Conservation (phyloP, 2,888 invertebrate genomes). For the Diplazon laetatorius region DNA sequence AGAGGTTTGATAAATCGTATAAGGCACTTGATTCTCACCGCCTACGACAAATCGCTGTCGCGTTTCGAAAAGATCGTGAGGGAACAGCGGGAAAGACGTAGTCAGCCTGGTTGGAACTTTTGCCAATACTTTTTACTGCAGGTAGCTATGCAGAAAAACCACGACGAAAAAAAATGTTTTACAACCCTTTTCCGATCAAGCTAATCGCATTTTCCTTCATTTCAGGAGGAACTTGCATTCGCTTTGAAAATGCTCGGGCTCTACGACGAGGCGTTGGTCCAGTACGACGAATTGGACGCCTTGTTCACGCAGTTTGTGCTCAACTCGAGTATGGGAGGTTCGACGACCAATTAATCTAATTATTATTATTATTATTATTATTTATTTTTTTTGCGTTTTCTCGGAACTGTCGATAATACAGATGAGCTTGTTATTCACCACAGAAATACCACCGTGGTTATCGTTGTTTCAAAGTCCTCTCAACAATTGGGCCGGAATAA, state of each 20-base stretch:
- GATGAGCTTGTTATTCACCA: not conserved
- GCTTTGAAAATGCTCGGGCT: slow-evolving; percentile 96
- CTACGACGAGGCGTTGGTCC: slow-evolving; percentile 96
- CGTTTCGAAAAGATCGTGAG: slow-evolving; percentile 96
- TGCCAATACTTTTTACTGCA: slow-evolving; percentile 96
- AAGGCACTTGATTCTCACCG: slow-evolving; percentile 91
- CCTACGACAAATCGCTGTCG: slow-evolving; percentile 93
- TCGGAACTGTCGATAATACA: not conserved
- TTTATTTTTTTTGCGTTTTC: not conserved
- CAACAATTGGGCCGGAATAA: slow-evolving; percentile 91
- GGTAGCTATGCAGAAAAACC: slow-evolving; percentile 83
- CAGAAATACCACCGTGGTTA: slow-evolving; percentile 94
- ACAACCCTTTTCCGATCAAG: not conserved
- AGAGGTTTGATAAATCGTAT: slow-evolving; percentile 92
- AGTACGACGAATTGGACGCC: slow-evolving; percentile 98
- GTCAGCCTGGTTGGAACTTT: slow-evolving; percentile 96
- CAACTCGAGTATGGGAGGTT: slow-evolving; percentile 93
- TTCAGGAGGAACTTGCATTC: slow-evolving; percentile 97
- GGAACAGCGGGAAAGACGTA: slow-evolving; percentile 94
- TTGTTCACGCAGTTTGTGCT: slow-evolving; percentile 98
- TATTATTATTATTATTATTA: not conserved
- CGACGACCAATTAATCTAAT: slow-evolving; percentile 42
- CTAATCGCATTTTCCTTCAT: slow-evolving; percentile 71
- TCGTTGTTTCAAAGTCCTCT: slow-evolving; percentile 91
- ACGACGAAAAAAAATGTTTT: slow-evolving; percentile 1